Evolutionary conservation across 2,888 invertebrate genomes (phyloP).

Genomic region (Thelaira solivaga): DNA sequence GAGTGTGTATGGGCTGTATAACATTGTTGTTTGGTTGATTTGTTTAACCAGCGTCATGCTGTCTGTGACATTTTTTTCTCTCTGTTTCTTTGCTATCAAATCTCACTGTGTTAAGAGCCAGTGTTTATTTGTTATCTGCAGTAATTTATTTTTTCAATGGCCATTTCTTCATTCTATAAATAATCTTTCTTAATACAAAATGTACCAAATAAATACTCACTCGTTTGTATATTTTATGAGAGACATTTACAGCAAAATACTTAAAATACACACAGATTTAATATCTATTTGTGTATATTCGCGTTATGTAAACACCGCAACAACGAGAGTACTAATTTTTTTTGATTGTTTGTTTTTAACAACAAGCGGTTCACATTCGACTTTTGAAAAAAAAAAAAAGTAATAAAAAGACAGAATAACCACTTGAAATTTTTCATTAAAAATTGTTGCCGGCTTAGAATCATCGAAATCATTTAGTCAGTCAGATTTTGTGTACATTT

Average conservation of each 20-base stretch:
- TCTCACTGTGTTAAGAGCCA: background rate
- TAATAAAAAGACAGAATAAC: slow-evolving; percentile 49
- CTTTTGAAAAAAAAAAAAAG: slow-evolving; percentile 11
- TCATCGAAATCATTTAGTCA: slow-evolving; percentile 9
- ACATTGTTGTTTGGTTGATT: background rate
- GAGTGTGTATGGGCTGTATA: no score
- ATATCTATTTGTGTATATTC: slow-evolving; percentile 16
- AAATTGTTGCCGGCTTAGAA: slow-evolving; percentile 28
- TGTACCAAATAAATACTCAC: slow-evolving; percentile 23
- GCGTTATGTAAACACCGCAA: no score
- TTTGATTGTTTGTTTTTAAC: slow-evolving; percentile 57
- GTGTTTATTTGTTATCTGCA: slow-evolving; percentile 55
- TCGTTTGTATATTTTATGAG: background rate
- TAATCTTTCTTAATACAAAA: slow-evolving; percentile 53
- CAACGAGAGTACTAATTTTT: slow-evolving; percentile 24
- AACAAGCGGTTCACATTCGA: slow-evolving; percentile 29
- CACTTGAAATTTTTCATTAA: slow-evolving; percentile 61
- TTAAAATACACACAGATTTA: slow-evolving; percentile 29
- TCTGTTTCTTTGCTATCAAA: no score
- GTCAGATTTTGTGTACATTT: background rate
- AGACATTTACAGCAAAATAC: slow-evolving; percentile 12
- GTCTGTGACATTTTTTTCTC: slow-evolving; percentile 33
- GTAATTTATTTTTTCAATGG: slow-evolving; percentile 58
- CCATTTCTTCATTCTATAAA: slow-evolving; percentile 50
- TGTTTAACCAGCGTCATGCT: slow-evolving; percentile 46